phyloP scores from a whole-genome alignment of 2,888 invertebrate species.

The Lycocerus yunnanus region DNA sequence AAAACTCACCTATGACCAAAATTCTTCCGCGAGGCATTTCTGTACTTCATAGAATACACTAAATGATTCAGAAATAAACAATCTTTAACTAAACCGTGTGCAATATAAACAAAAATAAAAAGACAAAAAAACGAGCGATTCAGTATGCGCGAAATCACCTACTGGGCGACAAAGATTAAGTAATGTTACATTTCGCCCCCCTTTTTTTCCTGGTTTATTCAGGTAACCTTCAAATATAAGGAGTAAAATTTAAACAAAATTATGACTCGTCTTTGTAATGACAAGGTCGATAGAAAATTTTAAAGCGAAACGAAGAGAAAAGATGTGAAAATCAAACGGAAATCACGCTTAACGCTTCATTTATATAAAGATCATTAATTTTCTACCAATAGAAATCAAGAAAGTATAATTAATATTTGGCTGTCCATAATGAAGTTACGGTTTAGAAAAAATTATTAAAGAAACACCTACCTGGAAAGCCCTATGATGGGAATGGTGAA shows the following conservation, averaged over 20 bases:
- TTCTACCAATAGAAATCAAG: conserved; percentile 10
- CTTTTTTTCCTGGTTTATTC: background rate
- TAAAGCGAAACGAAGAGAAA: conserved; percentile 19
- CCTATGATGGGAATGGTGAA: conserved; percentile 66
- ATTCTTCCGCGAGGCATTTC: conserved; percentile 4
- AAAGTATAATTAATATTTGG: conserved; percentile 16
- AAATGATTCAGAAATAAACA: background rate
- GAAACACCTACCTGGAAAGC: conserved; percentile 68
- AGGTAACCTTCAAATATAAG: conserved; percentile 25
- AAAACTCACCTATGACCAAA: conserved; percentile 5
- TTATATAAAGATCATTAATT: conserved; percentile 19
- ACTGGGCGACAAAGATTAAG: conserved; percentile 17
- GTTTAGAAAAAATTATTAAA: conserved; percentile 12
- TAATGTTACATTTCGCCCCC: conserved; percentile 16
- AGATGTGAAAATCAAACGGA: conserved; percentile 18
- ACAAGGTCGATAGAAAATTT: conserved; percentile 18
- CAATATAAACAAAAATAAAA: background rate
- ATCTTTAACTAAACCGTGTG: background rate
- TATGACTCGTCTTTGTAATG: conserved; percentile 12
- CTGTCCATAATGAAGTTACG: background rate
- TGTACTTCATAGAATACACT: background rate
- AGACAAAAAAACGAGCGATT: background rate
- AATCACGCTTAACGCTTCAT: conserved; percentile 23
- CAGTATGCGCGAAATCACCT: conserved; percentile 10
- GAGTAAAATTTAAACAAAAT: conserved; percentile 18